phyloP scores from a whole-genome alignment of 2,797 vertebrate species.

The Acanthis flammea region DNA sequence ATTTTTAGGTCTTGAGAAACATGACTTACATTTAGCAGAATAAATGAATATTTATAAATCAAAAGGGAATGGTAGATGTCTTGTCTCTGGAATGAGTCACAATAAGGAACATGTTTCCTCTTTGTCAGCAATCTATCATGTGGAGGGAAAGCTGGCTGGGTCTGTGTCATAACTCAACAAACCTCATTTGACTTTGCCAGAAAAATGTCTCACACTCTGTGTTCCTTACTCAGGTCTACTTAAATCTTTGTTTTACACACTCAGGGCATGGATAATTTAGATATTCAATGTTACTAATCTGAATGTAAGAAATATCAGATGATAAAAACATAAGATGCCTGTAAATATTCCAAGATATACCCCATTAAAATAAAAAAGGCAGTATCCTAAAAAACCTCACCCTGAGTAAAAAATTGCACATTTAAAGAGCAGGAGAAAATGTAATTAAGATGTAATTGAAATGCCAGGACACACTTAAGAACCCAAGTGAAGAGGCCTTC shows the following conservation, averaged over 20 bases:
- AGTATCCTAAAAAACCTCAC: neutral
- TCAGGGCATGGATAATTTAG: neutral
- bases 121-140: neutral
- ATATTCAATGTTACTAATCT: neutral
- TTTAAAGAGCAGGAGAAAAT: neutral
- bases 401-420: neutral
- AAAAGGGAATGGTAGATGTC: neutral
- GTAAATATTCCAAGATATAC: neutral
- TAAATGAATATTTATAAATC: neutral
- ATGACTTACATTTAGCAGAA: neutral
- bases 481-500: neutral
- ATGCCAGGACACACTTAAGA: neutral
- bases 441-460: neutral
- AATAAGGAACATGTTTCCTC: neutral
- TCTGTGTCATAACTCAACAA: neutral
- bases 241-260: neutral
- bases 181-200: neutral
- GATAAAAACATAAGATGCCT: neutral
- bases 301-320: neutral
- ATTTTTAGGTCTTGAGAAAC: neutral
- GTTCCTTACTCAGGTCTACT: neutral
- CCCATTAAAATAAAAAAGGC: neutral
- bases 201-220: rapidly evolving
- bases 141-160: neutral
- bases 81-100: neutral